phyloP scores from a whole-genome alignment of 2,797 vertebrate genomes.

The Acomys russatus region DNA sequence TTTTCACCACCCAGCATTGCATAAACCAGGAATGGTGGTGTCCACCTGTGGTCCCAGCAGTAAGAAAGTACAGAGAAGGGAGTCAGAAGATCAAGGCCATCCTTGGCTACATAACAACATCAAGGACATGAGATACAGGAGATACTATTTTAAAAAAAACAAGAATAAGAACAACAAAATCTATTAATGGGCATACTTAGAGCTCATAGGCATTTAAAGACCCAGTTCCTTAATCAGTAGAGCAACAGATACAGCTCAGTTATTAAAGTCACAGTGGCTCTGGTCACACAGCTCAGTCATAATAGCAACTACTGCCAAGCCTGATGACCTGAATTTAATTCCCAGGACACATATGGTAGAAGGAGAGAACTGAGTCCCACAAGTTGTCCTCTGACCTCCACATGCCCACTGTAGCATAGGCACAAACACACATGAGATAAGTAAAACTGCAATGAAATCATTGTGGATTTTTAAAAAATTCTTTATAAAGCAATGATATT shows the following conservation, averaged over 20 bases:
- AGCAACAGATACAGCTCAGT: background rate
- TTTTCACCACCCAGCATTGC: no score
- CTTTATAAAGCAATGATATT: constrained; percentile 1
- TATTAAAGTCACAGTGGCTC: background rate
- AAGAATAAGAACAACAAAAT: background rate
- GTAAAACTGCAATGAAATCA: background rate
- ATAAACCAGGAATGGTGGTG: background rate
- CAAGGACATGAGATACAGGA: background rate
- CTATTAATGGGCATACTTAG: background rate
- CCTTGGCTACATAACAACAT: background rate
- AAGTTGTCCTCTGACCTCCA: background rate
- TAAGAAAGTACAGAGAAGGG: no score
- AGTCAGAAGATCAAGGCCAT: background rate
- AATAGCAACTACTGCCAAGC: background rate
- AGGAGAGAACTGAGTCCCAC: background rate
- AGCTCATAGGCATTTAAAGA: background rate
- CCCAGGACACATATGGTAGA: background rate
- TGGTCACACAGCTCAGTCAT: no score
- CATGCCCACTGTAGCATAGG: background rate
- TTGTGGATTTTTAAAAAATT: background rate
- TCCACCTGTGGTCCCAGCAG: background rate
- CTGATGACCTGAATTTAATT: background rate
- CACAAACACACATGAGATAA: background rate
- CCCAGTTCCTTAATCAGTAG: background rate
- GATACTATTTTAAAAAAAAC: no score